Percentiles rank a stretch among this genome's conserved stretches.
These are phyloP conservation scores for Volucella inflata DNA, from an alignment of 2,888 invertebrate genomes.

Conservation along the genomic window DNA sequence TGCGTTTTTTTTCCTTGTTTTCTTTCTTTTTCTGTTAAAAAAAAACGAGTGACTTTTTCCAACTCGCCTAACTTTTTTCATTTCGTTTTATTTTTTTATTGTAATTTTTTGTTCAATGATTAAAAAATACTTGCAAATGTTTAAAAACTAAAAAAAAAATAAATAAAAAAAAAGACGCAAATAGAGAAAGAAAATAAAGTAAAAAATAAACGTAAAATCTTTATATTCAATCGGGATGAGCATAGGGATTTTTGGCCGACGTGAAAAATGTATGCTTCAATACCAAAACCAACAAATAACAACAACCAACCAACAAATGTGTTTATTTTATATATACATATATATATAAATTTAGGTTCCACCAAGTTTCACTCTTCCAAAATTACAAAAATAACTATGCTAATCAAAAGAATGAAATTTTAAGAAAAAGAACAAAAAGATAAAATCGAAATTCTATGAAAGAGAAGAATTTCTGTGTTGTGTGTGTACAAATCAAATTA, in stretches of 20 bases:
- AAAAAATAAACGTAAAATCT: slow-evolving; percentile 65
- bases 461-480: slow-evolving; percentile 72
- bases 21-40: slow-evolving; percentile 70
- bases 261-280: slow-evolving; percentile 79
- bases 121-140: slow-evolving; percentile 15
- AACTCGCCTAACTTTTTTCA: slow-evolving; percentile 47
- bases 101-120: slow-evolving; percentile 45
- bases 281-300: slow-evolving; percentile 50
- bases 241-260: slow-evolving; percentile 85
- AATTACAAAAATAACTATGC: slow-evolving; percentile 61
- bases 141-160: slow-evolving; percentile 23
- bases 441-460: slow-evolving; percentile 67
- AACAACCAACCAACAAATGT: slow-evolving; percentile 49
- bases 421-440: slow-evolving; percentile 40
- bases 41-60: slow-evolving; percentile 53
- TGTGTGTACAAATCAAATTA: slow-evolving; percentile 56
- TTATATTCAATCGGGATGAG: slow-evolving; percentile 82
- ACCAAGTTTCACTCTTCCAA: slow-evolving; percentile 41
- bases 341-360: slow-evolving; percentile 58
- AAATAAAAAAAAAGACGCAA: slow-evolving; percentile 35
- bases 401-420: slow-evolving; percentile 51
- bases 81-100: slow-evolving; percentile 22
- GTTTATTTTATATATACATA: too few species aligned
- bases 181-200: slow-evolving; percentile 57
- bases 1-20: slow-evolving; percentile 75